Evolutionary conservation across 1,140 invertebrate species (phyloP), one percentile per base, ranked within the genome.

Genomic region (Potamilus streckersoni): DNA sequence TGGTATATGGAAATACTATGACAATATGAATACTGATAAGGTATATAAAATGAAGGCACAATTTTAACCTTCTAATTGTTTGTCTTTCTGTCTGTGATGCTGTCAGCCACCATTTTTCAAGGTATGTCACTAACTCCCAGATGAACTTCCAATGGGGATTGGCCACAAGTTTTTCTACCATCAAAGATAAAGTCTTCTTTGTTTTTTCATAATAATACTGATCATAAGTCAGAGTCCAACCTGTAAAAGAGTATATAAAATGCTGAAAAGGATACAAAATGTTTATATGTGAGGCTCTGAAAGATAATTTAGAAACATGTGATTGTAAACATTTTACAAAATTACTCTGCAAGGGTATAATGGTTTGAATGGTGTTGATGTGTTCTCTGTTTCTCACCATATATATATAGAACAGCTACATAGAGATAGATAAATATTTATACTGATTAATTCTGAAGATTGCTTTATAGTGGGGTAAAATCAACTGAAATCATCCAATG

Each of bases 151-250:
- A 92, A 64, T 93, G 92, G 19, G 92, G 91, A 86, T 97, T 93
- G 84, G 94, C 93, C 1, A 91, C 91, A 20, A 99, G 86, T 88
- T 97, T 96, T 0, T 92, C 91, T 19, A 98, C 92, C 92, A 98
- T 95, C 87, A 96, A 95, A 81, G 95, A 94, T 66, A 99, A 92
- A 87, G 98, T 99, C 73, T 94, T 93, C 81, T 93, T 93, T 0
- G 97, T 98, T 89, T 97, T 94, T 59, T 93, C 92, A 38, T 92
- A 89, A 88, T 96, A 99, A 88, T 99, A 99, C 66, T 95, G 94
- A 80, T 98, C 97, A 88, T 98, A 96, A 1, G 97, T 99, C 86
- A 95, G 95, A 13, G 97, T 92, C 98, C 98, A 99, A 58, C 97
- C 95, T 94, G 82, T 49, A 85, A 84, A 63, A 19, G n/a, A 71